Conservation (phyloP, 1,140 invertebrate species). For the Drosophila parvula region DNA sequence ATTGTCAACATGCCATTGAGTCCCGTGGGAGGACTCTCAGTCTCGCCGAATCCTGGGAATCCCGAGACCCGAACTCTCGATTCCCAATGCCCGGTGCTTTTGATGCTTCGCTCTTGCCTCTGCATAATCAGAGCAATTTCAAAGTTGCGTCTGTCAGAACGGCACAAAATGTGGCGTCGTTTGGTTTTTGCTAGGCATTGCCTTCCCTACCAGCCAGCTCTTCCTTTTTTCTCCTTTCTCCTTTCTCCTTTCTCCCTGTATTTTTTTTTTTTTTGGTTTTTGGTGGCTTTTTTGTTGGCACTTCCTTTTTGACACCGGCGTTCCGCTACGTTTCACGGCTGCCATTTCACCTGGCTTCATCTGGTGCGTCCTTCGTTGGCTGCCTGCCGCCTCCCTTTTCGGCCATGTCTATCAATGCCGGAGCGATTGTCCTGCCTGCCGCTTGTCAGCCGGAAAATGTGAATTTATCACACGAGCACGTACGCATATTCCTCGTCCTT, state of each 20-base stretch:
- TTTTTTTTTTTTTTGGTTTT: conserved; percentile 1
- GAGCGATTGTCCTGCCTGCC: conserved; percentile 57
- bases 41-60: conserved; percentile 3
- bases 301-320: conserved; percentile 80
- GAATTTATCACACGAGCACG: conserved; percentile 82
- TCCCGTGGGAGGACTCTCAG: conserved; percentile 11
- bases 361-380: background rate
- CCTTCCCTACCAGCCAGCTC: background rate
- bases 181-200: conserved; percentile 15
- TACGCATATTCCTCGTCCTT: conserved; percentile 67
- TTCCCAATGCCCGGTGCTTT: background rate
- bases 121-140: conserved; percentile 79
- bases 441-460: conserved; percentile 76
- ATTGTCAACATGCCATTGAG: conserved; percentile 82
- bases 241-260: background rate
- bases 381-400: conserved; percentile 8
- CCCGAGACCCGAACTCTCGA: background rate
- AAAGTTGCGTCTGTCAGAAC: conserved; percentile 80
- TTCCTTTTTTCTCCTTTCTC: conserved; percentile 2
- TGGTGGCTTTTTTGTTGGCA: conserved; percentile 54
- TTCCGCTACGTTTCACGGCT: conserved; percentile 77
- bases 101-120: conserved; percentile 1
- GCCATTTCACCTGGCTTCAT: conserved; percentile 41
- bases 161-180: conserved; percentile 71
- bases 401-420: conserved; percentile 68